These are phyloP conservation scores for Macrobrachium rosenbergii DNA, from an alignment of 1,140 invertebrate species.

Conservation along the genomic window DNA sequence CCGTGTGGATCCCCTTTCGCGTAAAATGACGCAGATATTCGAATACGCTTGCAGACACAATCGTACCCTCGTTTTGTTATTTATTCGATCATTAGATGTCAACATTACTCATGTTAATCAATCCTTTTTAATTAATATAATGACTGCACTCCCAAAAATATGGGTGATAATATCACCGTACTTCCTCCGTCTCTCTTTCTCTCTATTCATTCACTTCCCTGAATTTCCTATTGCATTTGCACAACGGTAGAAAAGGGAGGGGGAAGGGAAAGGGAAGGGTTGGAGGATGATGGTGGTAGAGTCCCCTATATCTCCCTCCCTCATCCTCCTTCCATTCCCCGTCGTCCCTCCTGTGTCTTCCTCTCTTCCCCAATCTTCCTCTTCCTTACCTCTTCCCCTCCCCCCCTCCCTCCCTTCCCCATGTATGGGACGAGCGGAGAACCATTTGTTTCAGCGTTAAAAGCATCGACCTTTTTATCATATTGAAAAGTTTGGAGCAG, in stretches of 20 bases:
- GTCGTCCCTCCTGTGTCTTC: background rate
- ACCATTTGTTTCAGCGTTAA: constrained; percentile 63
- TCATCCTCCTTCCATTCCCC: background rate
- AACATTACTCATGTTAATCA: no score
- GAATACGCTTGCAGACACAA: no score
- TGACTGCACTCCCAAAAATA: no score
- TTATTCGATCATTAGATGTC: no score
- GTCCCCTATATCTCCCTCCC: background rate
- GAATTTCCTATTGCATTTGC: no score
- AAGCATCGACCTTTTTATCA: constrained; percentile 64
- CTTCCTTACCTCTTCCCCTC: background rate
- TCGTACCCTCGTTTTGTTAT: no score
- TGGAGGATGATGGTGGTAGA: background rate
- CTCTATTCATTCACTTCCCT: background rate
- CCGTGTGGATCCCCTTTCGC: no score
- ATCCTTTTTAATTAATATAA: no score
- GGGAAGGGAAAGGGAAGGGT: background rate
- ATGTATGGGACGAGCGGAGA: constrained; percentile 51
- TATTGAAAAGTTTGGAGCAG: constrained; percentile 64
- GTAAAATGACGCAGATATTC: no score
- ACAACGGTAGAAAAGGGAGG: background rate
- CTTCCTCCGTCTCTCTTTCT: background rate
- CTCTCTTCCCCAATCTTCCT: background rate
- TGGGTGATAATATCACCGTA: no score
- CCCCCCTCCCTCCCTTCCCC: constrained; percentile 10